Base-by-base conservation (phyloP, 2,888 invertebrate genomes). In the Zygogramma bicolorata region DNA sequence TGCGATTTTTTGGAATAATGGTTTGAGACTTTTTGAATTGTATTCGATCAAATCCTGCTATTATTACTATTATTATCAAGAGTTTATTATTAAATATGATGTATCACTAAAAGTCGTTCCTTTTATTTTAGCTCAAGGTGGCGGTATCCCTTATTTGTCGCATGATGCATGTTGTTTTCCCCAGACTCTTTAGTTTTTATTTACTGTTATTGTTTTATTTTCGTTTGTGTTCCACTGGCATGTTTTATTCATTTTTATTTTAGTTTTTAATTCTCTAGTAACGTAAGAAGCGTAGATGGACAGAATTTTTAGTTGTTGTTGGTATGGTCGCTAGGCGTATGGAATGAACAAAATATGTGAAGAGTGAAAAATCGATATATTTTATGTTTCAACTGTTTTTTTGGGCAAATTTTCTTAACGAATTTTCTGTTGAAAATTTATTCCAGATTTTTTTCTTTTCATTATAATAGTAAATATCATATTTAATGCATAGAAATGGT, bases 51-150 rank as follows among this genome's bases (percentile, higher is more conserved):
- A 62, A 27, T 63, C 29, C n/a, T 63, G 46, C 40, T 53, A 66
- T 68, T 61, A 57, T 57, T 74, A 65, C 70, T 73, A 74, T 38
- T 74, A 59, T 74, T 69, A 68, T 65, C 22, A 40, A 68, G 53
- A 71, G 60, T 71, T 74, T 70, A 74, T 58, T 71, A 74, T 74
- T 74, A 74, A 74, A 74, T 58, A 57, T 70, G 65, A 53, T 70
- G 15, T 42, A 68, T 71, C 71, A 66, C 65, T 68, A 66, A 62
- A 6, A 62, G n/a, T 25, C 63, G 57, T 66, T 66, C 69, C 74
- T 65, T 77, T 77, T 57, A 77, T 80, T 80, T 18, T 76, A 80
- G 77, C 71, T 71, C 70, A 74, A 65, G 72, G 72, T 72, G 78
- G 76, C 62, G 77, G 75, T 68, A 75, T 75, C 75, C 74, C 74